phyloP scores from a whole-genome alignment of 2,797 vertebrate genomes.

The Aplochiton taeniatus region DNA sequence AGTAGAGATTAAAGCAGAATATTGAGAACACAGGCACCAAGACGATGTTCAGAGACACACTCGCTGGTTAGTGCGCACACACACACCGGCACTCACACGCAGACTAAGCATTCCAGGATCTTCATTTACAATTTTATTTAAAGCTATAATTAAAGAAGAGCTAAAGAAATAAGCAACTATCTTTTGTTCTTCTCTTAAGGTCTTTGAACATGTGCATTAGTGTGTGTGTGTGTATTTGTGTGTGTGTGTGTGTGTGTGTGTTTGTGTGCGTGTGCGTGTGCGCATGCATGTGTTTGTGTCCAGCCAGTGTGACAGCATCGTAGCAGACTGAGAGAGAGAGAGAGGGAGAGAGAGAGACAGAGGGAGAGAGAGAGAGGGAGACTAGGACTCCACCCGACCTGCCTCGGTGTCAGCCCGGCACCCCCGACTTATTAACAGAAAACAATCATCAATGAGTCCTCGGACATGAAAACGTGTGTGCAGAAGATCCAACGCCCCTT shows the following conservation, averaged over 20 bases:
- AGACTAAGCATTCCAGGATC: neutral
- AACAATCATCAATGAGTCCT: no score
- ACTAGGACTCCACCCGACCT: no score
- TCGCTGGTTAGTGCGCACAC: constrained; percentile 24
- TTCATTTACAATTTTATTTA: no score
- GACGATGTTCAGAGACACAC: constrained; percentile 35
- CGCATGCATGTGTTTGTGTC: neutral
- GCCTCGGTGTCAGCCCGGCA: no score
- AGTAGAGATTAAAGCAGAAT: constrained; percentile 28
- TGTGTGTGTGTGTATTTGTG: constrained; percentile 8
- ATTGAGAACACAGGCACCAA: constrained; percentile 19
- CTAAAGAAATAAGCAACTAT: no score
- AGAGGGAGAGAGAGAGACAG: neutral
- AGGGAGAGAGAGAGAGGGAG: neutral
- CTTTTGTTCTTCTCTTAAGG: neutral
- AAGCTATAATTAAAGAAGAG: no score
- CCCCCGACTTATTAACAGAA: no score
- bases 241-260: constrained; percentile 6
- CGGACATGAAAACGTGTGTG: no score
- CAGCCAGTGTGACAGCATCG: no score
- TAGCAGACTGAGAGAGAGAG: neutral
- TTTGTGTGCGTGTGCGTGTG: neutral
- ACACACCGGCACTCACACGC: neutral
- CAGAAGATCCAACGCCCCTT: no score
- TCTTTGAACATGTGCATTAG: constrained; percentile 29